A percentile compares a stretch with the other conserved stretches of the same genome.
phyloP scores from a whole-genome alignment of 2,797 vertebrate genomes.

The Poecilia velifera region DNA sequence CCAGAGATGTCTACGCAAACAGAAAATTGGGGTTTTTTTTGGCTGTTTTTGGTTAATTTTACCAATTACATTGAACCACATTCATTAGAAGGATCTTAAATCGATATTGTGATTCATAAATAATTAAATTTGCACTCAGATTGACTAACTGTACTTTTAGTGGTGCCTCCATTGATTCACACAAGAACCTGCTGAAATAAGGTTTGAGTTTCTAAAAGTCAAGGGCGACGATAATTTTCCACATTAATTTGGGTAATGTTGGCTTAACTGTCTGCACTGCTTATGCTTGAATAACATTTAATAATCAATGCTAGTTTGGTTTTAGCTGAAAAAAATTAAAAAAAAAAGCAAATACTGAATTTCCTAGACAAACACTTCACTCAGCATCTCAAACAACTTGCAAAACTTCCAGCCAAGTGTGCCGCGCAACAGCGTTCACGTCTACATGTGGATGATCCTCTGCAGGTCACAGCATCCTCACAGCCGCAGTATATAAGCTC shows the following conservation, averaged over 20 bases:
- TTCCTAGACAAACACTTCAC: slow-evolving; percentile 34
- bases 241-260: slow-evolving; percentile 52
- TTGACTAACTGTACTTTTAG: slow-evolving; percentile 33
- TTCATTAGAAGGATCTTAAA: slow-evolving; percentile 6
- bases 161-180: slow-evolving; percentile 31
- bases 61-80: not conserved
- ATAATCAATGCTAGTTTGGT: slow-evolving; percentile 67
- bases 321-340: slow-evolving; percentile 28
- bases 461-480: not conserved
- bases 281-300: slow-evolving; percentile 64
- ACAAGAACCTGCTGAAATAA: slow-evolving; percentile 47
- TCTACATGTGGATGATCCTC: slow-evolving; percentile 1
- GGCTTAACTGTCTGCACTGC: slow-evolving; percentile 46
- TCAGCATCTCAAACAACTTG: slow-evolving; percentile 43
- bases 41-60: not conserved
- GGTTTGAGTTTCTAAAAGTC: slow-evolving; percentile 45
- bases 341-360: slow-evolving; percentile 60
- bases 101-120: slow-evolving; percentile 13
- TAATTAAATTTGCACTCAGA: not conserved
- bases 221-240: slow-evolving; percentile 52
- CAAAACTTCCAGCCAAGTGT: slow-evolving; percentile 13
- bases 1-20: not conserved
- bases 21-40: not conserved
- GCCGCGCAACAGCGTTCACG: slow-evolving; percentile 2
- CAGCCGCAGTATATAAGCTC: slow-evolving; percentile 12